Evolutionary conservation across 2,888 invertebrate species (phyloP).

Genomic region (Hyppa rectilinea): DNA sequence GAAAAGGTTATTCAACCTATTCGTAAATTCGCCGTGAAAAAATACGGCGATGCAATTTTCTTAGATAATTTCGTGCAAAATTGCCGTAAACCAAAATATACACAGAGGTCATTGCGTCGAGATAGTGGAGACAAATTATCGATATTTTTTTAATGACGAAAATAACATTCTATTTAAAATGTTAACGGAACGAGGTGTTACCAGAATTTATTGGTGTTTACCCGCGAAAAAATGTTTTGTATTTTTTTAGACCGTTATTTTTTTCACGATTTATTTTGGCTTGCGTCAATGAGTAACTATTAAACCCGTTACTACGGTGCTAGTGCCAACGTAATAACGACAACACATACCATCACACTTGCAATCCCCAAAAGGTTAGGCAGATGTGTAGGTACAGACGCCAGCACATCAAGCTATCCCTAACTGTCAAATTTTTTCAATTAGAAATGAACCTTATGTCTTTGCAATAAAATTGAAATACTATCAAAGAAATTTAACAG

Average conservation of each 20-base stretch:
- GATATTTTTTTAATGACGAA: slow-evolving; percentile 22
- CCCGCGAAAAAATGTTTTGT: slow-evolving; percentile 17
- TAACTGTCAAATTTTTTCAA: no score
- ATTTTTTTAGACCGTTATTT: background rate
- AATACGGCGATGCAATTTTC: slow-evolving; percentile 78
- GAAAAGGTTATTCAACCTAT: slow-evolving; percentile 85
- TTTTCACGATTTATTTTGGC: slow-evolving; percentile 13
- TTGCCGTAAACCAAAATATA: slow-evolving; percentile 49
- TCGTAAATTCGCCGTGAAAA: slow-evolving; percentile 76
- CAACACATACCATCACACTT: no score
- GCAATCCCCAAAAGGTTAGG: no score
- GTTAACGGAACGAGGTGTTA: slow-evolving; percentile 27
- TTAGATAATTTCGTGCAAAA: slow-evolving; percentile 69
- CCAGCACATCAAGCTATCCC: no score
- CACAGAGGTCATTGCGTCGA: slow-evolving; percentile 11
- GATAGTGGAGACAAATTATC: slow-evolving; percentile 13
- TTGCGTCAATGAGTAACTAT: slow-evolving; percentile 11
- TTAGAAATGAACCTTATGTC: no score
- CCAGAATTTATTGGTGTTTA: slow-evolving; percentile 53
- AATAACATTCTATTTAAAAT: slow-evolving; percentile 38
- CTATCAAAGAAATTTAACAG: no score
- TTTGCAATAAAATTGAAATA: no score
- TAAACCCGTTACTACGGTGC: slow-evolving; percentile 14
- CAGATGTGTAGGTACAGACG: no score
- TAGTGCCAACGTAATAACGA: slow-evolving; percentile 8